These are phyloP conservation scores for Austrofundulus limnaeus DNA, from an alignment of 2,113 vertebrate species.

Conservation along the genomic window DNA sequence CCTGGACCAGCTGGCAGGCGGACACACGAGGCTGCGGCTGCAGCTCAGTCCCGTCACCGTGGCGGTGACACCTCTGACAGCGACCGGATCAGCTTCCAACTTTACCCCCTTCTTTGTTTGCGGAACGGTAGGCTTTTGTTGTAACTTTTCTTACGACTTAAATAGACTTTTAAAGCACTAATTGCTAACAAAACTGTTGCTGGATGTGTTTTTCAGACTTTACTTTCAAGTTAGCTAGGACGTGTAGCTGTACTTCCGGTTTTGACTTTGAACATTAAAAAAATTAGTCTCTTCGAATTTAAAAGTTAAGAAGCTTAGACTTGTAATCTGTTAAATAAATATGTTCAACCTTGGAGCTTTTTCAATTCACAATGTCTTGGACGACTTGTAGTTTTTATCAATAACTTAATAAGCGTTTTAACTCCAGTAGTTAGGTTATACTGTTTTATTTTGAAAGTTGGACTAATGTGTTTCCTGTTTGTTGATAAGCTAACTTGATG, in stretches of 20 bases:
- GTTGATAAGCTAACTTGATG: not conserved
- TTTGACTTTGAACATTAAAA: constrained; percentile 25
- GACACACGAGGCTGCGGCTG: constrained; percentile 30
- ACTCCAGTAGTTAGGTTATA: rapidly evolving
- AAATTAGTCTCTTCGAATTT: too few species aligned
- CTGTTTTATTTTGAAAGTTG: constrained; percentile 37
- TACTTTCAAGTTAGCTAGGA: not conserved
- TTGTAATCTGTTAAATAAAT: too few species aligned
- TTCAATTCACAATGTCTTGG: too few species aligned
- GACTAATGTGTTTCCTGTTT: not conserved
- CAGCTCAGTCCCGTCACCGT: constrained; percentile 38
- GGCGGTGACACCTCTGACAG: constrained; percentile 40
- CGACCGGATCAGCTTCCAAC: constrained; percentile 21
- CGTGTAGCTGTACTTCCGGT: not conserved
- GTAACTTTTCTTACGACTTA: not conserved
- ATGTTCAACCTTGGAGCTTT: too few species aligned
- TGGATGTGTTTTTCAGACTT: not conserved
- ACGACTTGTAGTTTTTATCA: too few species aligned
- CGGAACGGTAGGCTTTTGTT: constrained; percentile 44
- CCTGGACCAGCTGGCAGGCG: constrained; percentile 36
- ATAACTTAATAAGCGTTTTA: too few species aligned
- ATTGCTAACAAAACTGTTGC: constrained; percentile 14
- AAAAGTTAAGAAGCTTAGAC: too few species aligned
- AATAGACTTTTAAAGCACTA: not conserved
- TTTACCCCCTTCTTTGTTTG: constrained; percentile 6